Base-by-base conservation (phyloP, 1,140 invertebrate species). In the Drosophila nikananu region DNA sequence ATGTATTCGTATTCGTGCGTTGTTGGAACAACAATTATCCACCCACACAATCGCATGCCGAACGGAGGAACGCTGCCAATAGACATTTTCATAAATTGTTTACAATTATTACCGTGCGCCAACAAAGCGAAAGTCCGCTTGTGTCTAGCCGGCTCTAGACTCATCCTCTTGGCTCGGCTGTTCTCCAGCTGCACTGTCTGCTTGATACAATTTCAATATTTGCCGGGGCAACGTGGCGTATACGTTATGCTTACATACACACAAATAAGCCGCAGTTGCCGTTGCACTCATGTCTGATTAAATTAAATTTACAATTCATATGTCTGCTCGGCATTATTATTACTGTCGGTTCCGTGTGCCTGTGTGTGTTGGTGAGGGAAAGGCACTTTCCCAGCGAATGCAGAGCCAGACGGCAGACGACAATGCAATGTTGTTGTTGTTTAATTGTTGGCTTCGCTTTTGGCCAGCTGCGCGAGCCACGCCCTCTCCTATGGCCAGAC, bases 221-320 rank as follows among this genome's bases (percentile, higher is more conserved):
- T 78, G 74, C 59, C 49, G 46, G 84, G 48, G 39, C 77, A 74
- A 75, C 73, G 59, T 75, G 72, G 73, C 68, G 74, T 79, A 81
- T 83, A 73, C 77, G 66, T 60, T 71, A 68, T 80, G 79, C 79
- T 67, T 44, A 80, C 25, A 68, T 57, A 67, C 51, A 77, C 51
- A 66, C 68, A 66, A 73, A 74, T 70, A 66, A 25, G 62, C 41
- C 59, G 59, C 76, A 51, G 57, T 70, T 78, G 61, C 67, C 59
- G 70, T 70, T 84, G 81, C 84, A 90, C 86, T 84, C 75, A 80
- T 68, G 79, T 77, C 75, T 90, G 79, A 84, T 89, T 90, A 82
- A 90, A 90, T 90, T 90, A 82, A 90, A 90, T 90, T 82, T 77
- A 82, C 86, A 82, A 90, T 90, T 84, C 86, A 90, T 86, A 77